Conservation (phyloP, 2,797 vertebrate genomes). For the Pelodytes ibericus region DNA sequence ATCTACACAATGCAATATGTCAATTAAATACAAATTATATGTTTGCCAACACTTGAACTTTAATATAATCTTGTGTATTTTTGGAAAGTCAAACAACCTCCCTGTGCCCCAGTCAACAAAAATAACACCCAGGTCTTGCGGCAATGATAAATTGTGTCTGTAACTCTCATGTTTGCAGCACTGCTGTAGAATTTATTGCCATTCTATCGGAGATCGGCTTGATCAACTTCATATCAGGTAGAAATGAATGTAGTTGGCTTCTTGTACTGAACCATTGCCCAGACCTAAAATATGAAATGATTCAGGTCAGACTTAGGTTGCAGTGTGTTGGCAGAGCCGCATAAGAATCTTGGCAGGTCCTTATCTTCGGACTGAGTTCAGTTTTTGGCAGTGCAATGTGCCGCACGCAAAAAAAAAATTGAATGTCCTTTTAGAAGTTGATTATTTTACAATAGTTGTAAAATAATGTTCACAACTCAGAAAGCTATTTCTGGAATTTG, state of each 20-base stretch:
- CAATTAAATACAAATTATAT: no score
- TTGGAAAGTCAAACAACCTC: not conserved
- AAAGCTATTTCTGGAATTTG: no score
- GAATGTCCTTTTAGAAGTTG: not conserved
- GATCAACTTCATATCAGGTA: not conserved
- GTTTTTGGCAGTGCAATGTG: not conserved
- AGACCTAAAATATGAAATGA: constrained; percentile 1
- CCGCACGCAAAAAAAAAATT: not conserved
- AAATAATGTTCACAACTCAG: no score
- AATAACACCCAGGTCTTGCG: not conserved
- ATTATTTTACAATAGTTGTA: no score
- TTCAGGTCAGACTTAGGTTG: constrained; percentile 21
- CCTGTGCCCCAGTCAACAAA: not conserved
- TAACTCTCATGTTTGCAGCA: not conserved
- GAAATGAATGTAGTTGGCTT: constrained; percentile 13
- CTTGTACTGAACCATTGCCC: constrained; percentile 4
- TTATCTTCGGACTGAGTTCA: not conserved
- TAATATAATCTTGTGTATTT: not conserved
- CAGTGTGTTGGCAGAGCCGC: not conserved
- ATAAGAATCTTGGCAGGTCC: constrained; percentile 1
- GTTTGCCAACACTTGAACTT: no score
- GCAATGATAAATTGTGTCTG: not conserved
- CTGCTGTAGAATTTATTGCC: not conserved
- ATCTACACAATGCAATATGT: no score
- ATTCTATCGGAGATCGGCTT: not conserved